Base-by-base conservation (phyloP, 2,797 vertebrate species). In the Leuciscus waleckii region DNA sequence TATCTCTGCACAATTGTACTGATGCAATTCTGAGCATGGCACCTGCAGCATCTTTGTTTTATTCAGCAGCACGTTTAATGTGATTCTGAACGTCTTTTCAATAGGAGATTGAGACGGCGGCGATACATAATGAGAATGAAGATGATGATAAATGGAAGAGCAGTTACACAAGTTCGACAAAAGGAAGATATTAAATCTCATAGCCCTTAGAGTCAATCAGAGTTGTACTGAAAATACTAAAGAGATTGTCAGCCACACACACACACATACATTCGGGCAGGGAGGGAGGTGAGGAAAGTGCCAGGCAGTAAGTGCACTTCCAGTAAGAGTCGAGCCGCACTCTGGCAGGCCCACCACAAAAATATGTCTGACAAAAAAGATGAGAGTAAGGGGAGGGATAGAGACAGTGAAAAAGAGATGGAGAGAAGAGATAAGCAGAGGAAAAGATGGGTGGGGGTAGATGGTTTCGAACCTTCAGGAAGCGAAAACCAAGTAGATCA, bases 261-360 rank as follows among this genome's bases (percentile, higher is more conserved):
- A 32, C 32, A 51, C 35, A 63, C 19, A 82, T 32, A 35, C n/a
- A 37, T 17, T 19, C 68, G 19, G 26, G 21, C 8, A 87, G 32
- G 17, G 61, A 80, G 74, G 58, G 76, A 79, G 81, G 54, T 73
- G 67, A 81, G 70, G 69, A 85, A 67, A 85, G 77, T 90, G 88
- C 88, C 87, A 87, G 85, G 82, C 74, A 63, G 82, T 91, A 90
- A 91, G 89, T 91, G 89, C 90, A 89, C 85, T 91, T 90, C 89
- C 89, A 89, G 90, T 91, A 90, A 91, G 86, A 89, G 82, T 43
- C 65, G 78, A 89, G 73, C 71, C 16, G 76, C 73, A 89, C 84
- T 89, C 86, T 89, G 88, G 82, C 86, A 89, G 89, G 87, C 87
- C 88, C 46, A 89, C 85, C 86, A 70, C 87, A 89, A 88, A 89